phyloP scores from a whole-genome alignment of 2,888 invertebrate genomes.

The Drosophila rubida region DNA sequence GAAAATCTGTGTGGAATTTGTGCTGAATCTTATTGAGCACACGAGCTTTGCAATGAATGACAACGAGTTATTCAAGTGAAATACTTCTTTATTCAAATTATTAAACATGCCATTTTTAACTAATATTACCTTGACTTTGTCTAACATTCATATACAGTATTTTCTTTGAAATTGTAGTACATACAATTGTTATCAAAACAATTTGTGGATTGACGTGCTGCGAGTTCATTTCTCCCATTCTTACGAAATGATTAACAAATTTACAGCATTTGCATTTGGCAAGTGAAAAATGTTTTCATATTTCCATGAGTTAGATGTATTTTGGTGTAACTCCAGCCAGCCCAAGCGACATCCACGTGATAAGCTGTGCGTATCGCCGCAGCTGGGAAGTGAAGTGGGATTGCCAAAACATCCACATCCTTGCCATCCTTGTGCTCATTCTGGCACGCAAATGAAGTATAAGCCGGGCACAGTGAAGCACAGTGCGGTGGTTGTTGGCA shows the following conservation, averaged over 20 bases:
- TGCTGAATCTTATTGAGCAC: background rate
- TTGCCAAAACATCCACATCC: constrained; percentile 35
- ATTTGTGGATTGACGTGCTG: background rate
- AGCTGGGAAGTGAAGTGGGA: constrained; percentile 23
- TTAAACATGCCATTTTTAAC: too few relatives aligned
- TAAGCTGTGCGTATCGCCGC: constrained; percentile 45
- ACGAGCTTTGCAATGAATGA: too few relatives aligned
- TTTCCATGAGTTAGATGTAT: constrained; percentile 6
- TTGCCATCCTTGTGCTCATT: constrained; percentile 31
- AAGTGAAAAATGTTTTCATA: background rate
- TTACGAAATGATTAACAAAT: background rate
- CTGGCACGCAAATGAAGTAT: constrained; percentile 53
- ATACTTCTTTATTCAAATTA: too few relatives aligned
- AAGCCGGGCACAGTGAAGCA: constrained; percentile 43
- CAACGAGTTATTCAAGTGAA: too few relatives aligned
- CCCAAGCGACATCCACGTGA: constrained; percentile 17
- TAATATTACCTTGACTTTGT: too few relatives aligned
- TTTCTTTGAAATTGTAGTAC: too few relatives aligned
- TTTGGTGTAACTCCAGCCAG: constrained; percentile 5
- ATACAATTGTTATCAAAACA: background rate
- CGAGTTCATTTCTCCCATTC: background rate
- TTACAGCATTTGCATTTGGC: background rate
- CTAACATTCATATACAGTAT: too few relatives aligned
- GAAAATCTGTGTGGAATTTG: background rate
- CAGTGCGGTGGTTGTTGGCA: constrained; percentile 18